These are phyloP conservation scores for Heteromurus nitidus DNA, from an alignment of 2,888 invertebrate genomes.

Conservation along the genomic window DNA sequence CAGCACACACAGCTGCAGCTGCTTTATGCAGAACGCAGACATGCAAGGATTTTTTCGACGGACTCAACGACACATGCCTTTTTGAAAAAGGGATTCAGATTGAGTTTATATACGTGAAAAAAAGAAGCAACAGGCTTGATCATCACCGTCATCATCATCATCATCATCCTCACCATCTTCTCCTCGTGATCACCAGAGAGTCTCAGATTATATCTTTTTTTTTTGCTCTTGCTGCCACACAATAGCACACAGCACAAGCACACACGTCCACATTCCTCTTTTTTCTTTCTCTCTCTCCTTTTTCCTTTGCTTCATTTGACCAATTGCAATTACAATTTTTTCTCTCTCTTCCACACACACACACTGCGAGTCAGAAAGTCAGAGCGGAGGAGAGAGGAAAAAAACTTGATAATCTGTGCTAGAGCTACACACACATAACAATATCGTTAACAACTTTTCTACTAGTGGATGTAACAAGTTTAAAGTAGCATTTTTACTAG, in stretches of 20 bases:
- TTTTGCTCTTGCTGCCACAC: conserved; percentile 13
- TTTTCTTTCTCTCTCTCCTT: conserved; percentile 2
- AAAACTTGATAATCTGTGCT: conserved; percentile 49
- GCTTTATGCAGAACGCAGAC: neutral
- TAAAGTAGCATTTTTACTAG: neutral
- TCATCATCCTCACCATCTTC: neutral
- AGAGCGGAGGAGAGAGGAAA: conserved; percentile 6
- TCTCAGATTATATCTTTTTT: conserved; percentile 20
- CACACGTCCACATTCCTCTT: conserved; percentile 27
- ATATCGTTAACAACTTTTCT: neutral
- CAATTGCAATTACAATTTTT: conserved; percentile 58
- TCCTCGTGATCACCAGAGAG: conserved; percentile 39
- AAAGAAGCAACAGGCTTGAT: conserved; percentile 18
- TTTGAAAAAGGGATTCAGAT: neutral
- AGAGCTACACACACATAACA: conserved; percentile 5
- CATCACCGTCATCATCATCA: neutral
- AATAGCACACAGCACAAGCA: conserved; percentile 10
- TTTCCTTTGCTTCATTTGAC: conserved; percentile 67
- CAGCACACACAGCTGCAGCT: neutral
- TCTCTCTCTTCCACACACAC: neutral
- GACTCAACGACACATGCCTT: neutral
- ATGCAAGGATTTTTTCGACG: neutral
- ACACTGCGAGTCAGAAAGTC: neutral
- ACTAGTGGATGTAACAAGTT: conserved; percentile 2
- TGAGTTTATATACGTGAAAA: neutral